These are phyloP conservation scores for Heliothis subflexa DNA, from an alignment of 1,140 invertebrate species.

Conservation along the genomic window DNA sequence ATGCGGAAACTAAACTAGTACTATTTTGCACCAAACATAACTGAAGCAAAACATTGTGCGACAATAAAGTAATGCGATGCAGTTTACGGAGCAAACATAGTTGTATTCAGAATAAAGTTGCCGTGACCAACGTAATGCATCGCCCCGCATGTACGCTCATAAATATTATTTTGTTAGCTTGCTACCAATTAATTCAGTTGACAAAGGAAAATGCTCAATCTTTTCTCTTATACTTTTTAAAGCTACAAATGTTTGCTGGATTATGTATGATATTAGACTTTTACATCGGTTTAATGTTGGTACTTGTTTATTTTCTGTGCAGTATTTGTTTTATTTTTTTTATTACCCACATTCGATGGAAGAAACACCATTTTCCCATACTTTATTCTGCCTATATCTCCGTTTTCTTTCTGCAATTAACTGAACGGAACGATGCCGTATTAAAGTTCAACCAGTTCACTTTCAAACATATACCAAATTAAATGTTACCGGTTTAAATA, in stretches of 20 bases:
- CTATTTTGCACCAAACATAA: background rate
- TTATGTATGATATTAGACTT: background rate
- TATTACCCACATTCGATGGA: no score
- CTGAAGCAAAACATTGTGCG: background rate
- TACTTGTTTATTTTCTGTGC: background rate
- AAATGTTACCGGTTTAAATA: constrained; percentile 5
- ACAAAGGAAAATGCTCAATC: constrained; percentile 12
- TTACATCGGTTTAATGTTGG: background rate
- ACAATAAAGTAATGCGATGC: background rate
- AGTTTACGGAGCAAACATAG: background rate
- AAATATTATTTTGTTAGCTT: constrained; percentile 13
- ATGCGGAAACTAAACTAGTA: background rate
- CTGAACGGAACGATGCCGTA: background rate
- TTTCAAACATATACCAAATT: background rate
- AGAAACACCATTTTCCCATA: no score
- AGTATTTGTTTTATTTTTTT: background rate
- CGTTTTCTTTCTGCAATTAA: no score
- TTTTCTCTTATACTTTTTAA: background rate
- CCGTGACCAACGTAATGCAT: background rate
- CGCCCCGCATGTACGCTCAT: background rate
- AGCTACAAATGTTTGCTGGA: background rate
- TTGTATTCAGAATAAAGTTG: constrained; percentile 2
- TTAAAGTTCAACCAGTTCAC: constrained; percentile 4
- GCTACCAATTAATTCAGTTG: constrained; percentile 20
- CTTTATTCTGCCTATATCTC: no score